These are phyloP conservation scores for Rugalucina vietnamica DNA, from an alignment of 2,888 invertebrate species.

Conservation along the genomic window DNA sequence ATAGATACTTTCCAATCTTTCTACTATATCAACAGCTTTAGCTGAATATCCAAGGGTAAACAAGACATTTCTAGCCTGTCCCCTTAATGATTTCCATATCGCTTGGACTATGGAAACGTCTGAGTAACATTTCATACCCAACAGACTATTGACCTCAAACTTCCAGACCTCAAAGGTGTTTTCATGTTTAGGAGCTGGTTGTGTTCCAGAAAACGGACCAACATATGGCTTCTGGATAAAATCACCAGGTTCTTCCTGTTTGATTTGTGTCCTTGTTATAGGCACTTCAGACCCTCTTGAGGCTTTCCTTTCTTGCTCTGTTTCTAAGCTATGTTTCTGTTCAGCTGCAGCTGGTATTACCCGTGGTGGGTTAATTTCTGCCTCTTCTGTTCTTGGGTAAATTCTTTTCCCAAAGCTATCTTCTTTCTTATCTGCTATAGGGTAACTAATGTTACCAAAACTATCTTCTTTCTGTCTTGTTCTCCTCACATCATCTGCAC, in stretches of 20 bases:
- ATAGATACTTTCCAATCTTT: not conserved
- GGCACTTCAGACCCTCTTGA: not conserved
- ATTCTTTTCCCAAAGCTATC: not conserved
- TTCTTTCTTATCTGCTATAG: not conserved
- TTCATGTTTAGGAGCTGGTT: not conserved
- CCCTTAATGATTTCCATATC: not conserved
- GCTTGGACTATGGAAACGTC: not conserved
- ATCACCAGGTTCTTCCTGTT: not conserved
- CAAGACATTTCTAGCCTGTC: not conserved
- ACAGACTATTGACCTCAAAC: not conserved
- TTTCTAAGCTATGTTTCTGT: not conserved
- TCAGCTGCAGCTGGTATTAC: too few species aligned
- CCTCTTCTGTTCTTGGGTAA: not conserved
- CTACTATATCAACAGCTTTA: not conserved
- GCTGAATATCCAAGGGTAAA: not conserved
- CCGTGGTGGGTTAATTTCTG: too few species aligned
- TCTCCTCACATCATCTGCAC: not conserved
- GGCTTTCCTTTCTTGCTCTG: not conserved
- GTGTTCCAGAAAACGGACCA: not conserved
- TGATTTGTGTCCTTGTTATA: not conserved
- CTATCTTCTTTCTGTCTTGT: not conserved
- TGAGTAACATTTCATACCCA: not conserved
- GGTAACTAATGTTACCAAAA: not conserved
- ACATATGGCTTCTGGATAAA: not conserved
- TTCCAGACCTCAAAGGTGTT: not conserved